Base-by-base conservation (phyloP, 2,888 invertebrate genomes). In the Margaritifera margaritifera region DNA sequence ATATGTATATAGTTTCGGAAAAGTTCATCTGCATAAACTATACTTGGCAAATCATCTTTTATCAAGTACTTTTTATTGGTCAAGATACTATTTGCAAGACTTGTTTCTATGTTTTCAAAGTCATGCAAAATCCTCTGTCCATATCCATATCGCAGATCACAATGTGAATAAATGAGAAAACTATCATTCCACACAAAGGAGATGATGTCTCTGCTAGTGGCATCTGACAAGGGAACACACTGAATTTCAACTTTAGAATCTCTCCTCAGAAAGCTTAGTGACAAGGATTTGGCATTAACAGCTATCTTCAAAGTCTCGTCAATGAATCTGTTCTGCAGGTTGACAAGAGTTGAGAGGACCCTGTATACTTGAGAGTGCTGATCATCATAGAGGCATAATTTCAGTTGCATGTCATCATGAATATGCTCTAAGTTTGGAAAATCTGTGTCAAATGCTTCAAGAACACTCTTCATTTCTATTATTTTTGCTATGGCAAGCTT, bases 1-100 rank as follows among this genome's bases (percentile, higher is more conserved):
- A 80, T 54, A 11, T 62, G 59, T 20, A 69, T 69, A 62, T 71
- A 78, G 31, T 75, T 76, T 25, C 70, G 71, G 61, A 76, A 79
- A n/a, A 80, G 61, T 65, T 80, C 78, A 70, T 80, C 80, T 24
- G 69, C 67, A 62, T 77, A 80, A 2, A 74, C 59, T 15, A 79
- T 76, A 15, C 53, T 55, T 31, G 76, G 76, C 31, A 80, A 64
- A 25, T 58, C 42, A n/a, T 71, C 55, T 6, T 69, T 51, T 24
- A 42, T 50, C 8, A 80, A 66, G 57, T 69, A 68, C 11, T 59
- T 52, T 55, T 75, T 80, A 19, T 72, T 66, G 11, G 55, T 25
- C 3, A 77, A 42, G 18, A 80, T 19, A 4, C 66, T 62, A 52
- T 68, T 42, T 25, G 65, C 71, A 1, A 77, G n/a, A n/a, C 69